Base-by-base conservation (phyloP, 1,140 invertebrate species). In the Chironomus tepperi region DNA sequence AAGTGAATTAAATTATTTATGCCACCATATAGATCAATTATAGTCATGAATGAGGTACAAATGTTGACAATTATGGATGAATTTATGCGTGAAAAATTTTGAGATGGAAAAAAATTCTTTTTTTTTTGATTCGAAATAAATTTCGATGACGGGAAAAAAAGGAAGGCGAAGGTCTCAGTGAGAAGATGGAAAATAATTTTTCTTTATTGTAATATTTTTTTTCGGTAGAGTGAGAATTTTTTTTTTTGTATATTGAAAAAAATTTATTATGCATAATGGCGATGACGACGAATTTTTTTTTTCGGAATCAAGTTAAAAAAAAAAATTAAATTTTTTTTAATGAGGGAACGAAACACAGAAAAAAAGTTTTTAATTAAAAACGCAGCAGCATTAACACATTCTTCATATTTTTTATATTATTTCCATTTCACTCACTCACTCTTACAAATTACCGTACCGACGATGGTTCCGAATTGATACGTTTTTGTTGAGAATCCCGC, bases 201-300 rank as follows among this genome's bases (percentile, higher is more conserved):
- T n/a, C n/a, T 57, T 57, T 57, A 57, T 57, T 57, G 47, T 57
- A 57, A 57, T n/a, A n/a, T 57, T 57, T 57, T 57, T 12, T 10
- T 47, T 47, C 43, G 43, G 15, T 34, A 34, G 24, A 34, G 24
- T 34, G 24, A 34, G 24, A 34, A 34, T 5, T 34, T 34, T 34
- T 34, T 34, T 34, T 34, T 34, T 34, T n/a, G n/a, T n/a, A 19
- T 70, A 70, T 70, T 70, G 65, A 70, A 19, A 70, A 67, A 67
- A 70, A 19, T 70, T 70, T 70, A 70, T 70, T 70, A 70, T 70
- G 65, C 65, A 70, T 70, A 18, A 70, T 70, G 65, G 65, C 65
- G 65, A 70, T 70, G n/a, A 57, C n/a, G 9, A 12, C n/a, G 9
- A 57, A n/a, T n/a, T 57, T 57, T 57, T 10, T 57, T 12, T 57